These are phyloP conservation scores for Noctilio leporinus DNA, from an alignment of 2,113 vertebrate genomes.

Conservation along the genomic window DNA sequence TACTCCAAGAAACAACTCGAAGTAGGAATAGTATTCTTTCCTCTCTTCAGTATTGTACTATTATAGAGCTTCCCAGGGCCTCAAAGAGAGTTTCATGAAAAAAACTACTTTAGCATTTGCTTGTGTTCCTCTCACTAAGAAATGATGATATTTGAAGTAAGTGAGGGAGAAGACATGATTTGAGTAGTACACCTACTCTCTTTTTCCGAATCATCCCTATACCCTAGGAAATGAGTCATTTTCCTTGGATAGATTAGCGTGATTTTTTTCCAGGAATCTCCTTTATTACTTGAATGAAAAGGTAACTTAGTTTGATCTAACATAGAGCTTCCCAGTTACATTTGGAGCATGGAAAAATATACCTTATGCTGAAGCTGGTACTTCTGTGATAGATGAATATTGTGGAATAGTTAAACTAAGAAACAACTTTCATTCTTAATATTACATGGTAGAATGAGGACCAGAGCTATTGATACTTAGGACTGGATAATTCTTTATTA, in stretches of 20 bases:
- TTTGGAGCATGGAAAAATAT: neutral
- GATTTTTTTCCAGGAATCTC: neutral
- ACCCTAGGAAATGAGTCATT: neutral
- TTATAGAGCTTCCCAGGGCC: neutral
- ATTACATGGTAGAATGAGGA: neutral
- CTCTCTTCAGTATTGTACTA: neutral
- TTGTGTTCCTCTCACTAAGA: neutral
- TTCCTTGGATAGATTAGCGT: neutral
- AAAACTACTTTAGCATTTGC: neutral
- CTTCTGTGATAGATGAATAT: neutral
- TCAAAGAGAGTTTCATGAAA: neutral
- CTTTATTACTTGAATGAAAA: neutral
- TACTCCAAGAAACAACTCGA: neutral
- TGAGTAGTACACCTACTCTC: neutral
- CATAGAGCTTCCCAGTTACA: neutral
- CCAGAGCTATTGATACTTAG: neutral
- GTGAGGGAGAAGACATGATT: neutral
- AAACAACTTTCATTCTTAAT: neutral
- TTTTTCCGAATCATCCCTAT: neutral
- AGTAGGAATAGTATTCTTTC: neutral
- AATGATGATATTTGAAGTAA: neutral
- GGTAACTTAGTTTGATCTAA: neutral
- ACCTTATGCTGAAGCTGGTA: neutral
- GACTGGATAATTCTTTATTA: neutral
- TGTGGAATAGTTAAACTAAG: neutral